Base-by-base conservation (phyloP, 1,140 invertebrate species). In the Acromyrmex heyeri region DNA sequence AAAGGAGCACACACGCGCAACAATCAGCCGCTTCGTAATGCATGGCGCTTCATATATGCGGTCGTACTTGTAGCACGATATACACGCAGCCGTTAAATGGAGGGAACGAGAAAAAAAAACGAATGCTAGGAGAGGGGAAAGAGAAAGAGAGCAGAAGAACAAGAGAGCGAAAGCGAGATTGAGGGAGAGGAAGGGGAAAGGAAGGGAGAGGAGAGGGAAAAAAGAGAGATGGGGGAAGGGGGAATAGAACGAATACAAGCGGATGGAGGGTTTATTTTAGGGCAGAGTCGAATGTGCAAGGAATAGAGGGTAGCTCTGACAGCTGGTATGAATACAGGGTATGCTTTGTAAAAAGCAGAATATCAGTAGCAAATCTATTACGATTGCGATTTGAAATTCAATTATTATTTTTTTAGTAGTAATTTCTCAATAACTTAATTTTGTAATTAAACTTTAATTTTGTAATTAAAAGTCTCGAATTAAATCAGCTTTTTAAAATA, bases 1-100 rank as follows among this genome's bases (percentile, higher is more conserved):
- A 30, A 59, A 72, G 55, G 65, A 27, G 62, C 65, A 62, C 64
- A 38, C 78, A 55, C 73, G 69, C 21, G 67, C 67, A 86, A 86
- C 67, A 87, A 90, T 92, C 90, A 85, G 73, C 85, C 88, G 85
- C 62, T 85, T 90, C 85, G 59, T 75, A 87, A 18, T 53, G 4
- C 61, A 48, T 72, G 70, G 73, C 85, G 83, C 85, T 83, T 87
- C 79, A 85, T 44, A 44, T 61, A 62, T 53, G 79, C 79, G 55
- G 7, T 61, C 30, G 55, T 90, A 73, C 72, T 59, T 77, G 78
- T 57, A 70, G 75, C 59, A 50, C 38, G 79, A 61, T 73, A 78
- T 67, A 79, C 24, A 86, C 82, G 76, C 82, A 88, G 69, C 83
- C 77, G 86, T 81, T 79, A 86, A 90, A 89, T 65, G 61, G 81